Conservation (phyloP, 2,797 vertebrate genomes). For the Chelon labrosus region DNA sequence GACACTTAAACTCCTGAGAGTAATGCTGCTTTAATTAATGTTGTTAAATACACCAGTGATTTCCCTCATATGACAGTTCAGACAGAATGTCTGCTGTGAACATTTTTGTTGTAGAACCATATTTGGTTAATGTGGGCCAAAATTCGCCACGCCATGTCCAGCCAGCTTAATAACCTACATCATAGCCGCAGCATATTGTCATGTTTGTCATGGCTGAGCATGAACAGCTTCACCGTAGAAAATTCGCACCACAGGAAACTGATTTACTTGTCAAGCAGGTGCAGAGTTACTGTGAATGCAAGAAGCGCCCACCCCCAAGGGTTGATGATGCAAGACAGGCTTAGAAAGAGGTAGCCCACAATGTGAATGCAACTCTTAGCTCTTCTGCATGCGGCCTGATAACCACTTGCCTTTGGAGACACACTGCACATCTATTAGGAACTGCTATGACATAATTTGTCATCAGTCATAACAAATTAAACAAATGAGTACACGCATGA, state of each 20-base stretch:
- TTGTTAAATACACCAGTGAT: neutral
- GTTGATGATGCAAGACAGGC: constrained; percentile 35
- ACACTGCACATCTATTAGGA: constrained; percentile 7
- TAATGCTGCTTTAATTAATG: neutral
- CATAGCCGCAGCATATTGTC: neutral
- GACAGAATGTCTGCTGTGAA: neutral
- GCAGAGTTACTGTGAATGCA: constrained; percentile 26
- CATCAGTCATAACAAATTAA: constrained; percentile 29
- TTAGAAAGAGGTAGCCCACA: constrained; percentile 6
- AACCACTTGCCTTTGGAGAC: constrained; percentile 15
- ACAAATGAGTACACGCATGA: constrained; percentile 19
- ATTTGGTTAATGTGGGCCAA: neutral
- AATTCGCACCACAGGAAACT: constrained; percentile 27
- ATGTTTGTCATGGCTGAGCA: constrained; percentile 25
- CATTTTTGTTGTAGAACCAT: neutral
- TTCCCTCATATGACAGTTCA: neutral
- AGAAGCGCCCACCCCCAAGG: constrained; percentile 1
- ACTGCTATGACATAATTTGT: constrained; percentile 19
- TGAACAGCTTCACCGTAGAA: constrained; percentile 26
- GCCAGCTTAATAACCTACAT: neutral
- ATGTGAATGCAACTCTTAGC: constrained; percentile 20
- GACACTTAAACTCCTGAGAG: neutral
- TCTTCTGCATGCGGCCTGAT: constrained; percentile 7
- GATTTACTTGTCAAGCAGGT: constrained; percentile 50
- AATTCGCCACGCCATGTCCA: neutral